Evolutionary conservation across 1,140 invertebrate species (phyloP).

Genomic region (Drosophila mayri): DNA sequence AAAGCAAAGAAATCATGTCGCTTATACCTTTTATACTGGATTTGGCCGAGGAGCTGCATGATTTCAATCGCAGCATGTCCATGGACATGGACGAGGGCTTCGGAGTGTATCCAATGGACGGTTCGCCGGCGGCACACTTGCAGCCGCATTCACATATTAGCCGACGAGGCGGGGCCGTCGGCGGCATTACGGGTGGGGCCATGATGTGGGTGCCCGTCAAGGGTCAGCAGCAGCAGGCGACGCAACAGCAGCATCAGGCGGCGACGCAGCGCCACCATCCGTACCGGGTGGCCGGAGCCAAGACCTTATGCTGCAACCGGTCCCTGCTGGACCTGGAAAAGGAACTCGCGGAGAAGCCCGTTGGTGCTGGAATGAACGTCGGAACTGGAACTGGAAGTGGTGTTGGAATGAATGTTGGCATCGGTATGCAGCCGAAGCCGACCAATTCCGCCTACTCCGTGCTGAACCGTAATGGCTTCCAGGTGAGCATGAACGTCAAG

Average conservation of each 20-base stretch:
- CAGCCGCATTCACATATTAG: slow-evolving; percentile 50
- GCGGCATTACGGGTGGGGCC: slow-evolving; percentile 30
- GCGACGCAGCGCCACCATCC: slow-evolving; percentile 74
- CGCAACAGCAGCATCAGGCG: slow-evolving; percentile 32
- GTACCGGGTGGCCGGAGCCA: slow-evolving; percentile 73
- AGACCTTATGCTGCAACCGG: slow-evolving; percentile 77
- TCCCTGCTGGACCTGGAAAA: slow-evolving; percentile 72
- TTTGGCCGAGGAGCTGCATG: slow-evolving; percentile 81
- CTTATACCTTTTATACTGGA: slow-evolving; percentile 83
- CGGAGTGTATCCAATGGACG: slow-evolving; percentile 76
- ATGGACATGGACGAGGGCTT: slow-evolving; percentile 81
- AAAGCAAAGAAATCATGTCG: slow-evolving; percentile 59
- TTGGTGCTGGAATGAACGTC: slow-evolving; percentile 12
- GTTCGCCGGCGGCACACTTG: slow-evolving; percentile 47
- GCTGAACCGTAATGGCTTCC: slow-evolving; percentile 85
- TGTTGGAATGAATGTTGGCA: slow-evolving; percentile 3
- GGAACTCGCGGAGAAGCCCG: slow-evolving; percentile 62
- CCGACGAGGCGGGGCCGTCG: slow-evolving; percentile 35
- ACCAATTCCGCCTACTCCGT: slow-evolving; percentile 74
- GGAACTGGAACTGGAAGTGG: slow-evolving; percentile 5
- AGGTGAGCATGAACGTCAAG: slow-evolving; percentile 89
- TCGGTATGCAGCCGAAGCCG: slow-evolving; percentile 22
- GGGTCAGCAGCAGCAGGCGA: slow-evolving; percentile 41
- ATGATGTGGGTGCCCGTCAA: slow-evolving; percentile 74
- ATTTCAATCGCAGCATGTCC: slow-evolving; percentile 72